phyloP scores from a whole-genome alignment of 2,113 vertebrate species.

The Lota lota region DNA sequence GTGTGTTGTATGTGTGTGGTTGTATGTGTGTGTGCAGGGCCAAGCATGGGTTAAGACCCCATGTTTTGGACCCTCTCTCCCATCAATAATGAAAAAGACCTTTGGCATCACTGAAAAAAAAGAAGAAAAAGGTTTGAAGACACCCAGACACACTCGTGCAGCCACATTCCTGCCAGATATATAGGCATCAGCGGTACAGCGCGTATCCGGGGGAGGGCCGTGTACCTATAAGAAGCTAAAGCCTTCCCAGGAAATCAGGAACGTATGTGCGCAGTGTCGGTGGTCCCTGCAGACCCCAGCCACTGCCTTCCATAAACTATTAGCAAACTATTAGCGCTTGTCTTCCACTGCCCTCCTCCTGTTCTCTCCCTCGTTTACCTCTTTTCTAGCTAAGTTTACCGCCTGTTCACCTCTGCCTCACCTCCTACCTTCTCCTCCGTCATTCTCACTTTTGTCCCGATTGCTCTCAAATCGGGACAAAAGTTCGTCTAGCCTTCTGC shows the following conservation, averaged over 20 bases:
- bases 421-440: background rate
- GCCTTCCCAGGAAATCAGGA: constrained; percentile 85
- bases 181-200: constrained; percentile 75
- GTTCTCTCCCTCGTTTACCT: background rate
- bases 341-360: background rate
- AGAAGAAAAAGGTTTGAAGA: background rate
- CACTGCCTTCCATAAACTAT: too few relatives aligned
- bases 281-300: constrained; percentile 74
- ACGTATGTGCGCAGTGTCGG: constrained; percentile 81
- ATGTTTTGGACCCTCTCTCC: constrained; percentile 32
- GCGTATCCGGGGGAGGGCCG: constrained; percentile 79
- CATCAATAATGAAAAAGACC: background rate
- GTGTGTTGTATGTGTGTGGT: background rate
- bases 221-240: constrained; percentile 84
- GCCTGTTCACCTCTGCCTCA: background rate
- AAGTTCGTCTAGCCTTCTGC: background rate
- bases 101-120: background rate
- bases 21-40: constrained; percentile 26
- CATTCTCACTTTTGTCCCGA: constrained; percentile 3
- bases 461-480: too few relatives aligned
- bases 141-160: background rate
- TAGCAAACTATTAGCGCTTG: background rate
- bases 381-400: background rate
- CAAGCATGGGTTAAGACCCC: constrained; percentile 42
- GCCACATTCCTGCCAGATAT: constrained; percentile 60